Evolutionary conservation across 2,113 vertebrate species (phyloP), one percentile per base, ranked within the genome.

Genomic region (Dryoscopus gambensis): DNA sequence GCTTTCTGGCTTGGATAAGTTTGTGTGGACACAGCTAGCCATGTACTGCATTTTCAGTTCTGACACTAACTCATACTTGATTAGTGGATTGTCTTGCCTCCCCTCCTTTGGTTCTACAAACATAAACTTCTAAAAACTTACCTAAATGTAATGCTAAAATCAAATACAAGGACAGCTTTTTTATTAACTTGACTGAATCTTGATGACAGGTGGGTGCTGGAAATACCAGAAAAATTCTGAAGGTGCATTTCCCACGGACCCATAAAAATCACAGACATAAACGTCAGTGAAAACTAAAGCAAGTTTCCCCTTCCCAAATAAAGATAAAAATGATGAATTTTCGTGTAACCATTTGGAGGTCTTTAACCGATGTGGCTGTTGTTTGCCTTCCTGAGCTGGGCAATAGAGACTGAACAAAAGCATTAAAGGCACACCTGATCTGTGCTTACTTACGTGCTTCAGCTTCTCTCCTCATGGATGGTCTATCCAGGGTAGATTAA

Each of bases 361-460:
- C 37, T 86, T 91, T 69, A 88, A 74, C 27, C 7, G 5, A 44
- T 31, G 20, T 9, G 18, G 23, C 39, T 81, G 27, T 21, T 50
- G 7, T 87, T 74, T 84, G 18, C 69, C 31, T 40, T 75, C 47
- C 68, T 84, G 31, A 87, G 22, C 37, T 70, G 56, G 9, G 20
- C 24, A 44, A 69, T 5, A 31, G 50, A 81, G 27, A 55, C 30
- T 6, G 40, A 77, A 62, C 18, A 87, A 84, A 52, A 81, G 24
- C 20, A 59, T 50, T 82, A 78, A 67, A 75, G 1, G 1, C 0
- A 0, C 19, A 25, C 22, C 1, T 33, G 23, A 67, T 39, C 39
- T 15, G 12, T 65, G 28, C 55, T 52, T 71, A 9, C 21, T 71
- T 39, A 60, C 0, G 1, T 50, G 33, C 39, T 71, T 82, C 56